These are phyloP conservation scores for Gymnocypris eckloni DNA, from an alignment of 2,797 vertebrate species.

Conservation along the genomic window DNA sequence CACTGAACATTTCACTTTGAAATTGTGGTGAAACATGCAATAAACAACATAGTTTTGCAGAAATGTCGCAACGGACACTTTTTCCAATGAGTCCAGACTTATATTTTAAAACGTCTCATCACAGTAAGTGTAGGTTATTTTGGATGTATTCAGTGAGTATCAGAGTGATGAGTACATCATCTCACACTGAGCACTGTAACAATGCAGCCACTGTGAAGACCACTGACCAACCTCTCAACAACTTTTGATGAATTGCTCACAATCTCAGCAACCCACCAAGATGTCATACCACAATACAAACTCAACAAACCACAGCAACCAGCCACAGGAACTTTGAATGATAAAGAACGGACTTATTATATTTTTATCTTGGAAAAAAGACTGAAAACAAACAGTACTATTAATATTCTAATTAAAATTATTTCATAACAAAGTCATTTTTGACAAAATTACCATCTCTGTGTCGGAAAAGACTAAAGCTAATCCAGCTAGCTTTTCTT, in stretches of 20 bases:
- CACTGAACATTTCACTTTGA: neutral
- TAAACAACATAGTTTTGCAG: neutral
- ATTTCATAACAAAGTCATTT: neutral
- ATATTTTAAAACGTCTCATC: neutral
- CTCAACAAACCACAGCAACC: constrained; percentile 13
- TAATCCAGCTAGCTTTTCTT: constrained; percentile 1
- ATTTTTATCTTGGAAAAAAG: neutral
- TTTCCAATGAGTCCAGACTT: neutral
- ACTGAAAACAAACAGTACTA: neutral
- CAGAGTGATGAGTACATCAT: neutral
- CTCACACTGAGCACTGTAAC: neutral
- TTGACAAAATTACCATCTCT: neutral
- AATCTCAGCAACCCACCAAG: neutral
- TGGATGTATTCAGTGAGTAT: neutral
- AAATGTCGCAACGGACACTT: neutral
- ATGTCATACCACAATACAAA: neutral
- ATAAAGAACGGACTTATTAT: neutral
- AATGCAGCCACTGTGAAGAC: constrained; percentile 23
- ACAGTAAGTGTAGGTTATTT: neutral
- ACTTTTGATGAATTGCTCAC: constrained; percentile 26
- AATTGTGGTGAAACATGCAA: neutral
- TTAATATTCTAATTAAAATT: neutral
- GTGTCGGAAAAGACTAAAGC: neutral
- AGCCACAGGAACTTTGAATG: neutral
- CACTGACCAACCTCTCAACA: constrained; percentile 18